Conservation (phyloP, 2,797 vertebrate genomes). For the Diplodus puntazzo region DNA sequence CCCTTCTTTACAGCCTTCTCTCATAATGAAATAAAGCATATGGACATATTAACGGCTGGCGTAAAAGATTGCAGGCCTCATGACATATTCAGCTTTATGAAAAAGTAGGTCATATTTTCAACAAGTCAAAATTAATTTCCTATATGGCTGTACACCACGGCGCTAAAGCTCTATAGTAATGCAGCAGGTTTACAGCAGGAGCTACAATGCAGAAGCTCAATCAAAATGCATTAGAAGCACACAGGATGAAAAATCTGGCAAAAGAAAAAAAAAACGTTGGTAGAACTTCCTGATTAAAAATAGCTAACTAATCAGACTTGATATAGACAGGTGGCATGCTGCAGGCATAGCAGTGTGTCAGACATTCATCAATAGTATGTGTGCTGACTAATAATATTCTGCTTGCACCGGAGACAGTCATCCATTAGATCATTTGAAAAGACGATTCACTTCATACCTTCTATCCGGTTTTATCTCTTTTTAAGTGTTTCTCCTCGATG, state of each 20-base stretch:
- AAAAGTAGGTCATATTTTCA: constrained; percentile 66
- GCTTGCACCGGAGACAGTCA: constrained; percentile 13
- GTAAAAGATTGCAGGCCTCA: constrained; percentile 50
- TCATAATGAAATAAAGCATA: constrained; percentile 60
- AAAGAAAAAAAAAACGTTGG: constrained; percentile 4
- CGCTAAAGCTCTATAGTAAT: neutral
- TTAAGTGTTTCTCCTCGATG: constrained; percentile 26
- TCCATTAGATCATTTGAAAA: constrained; percentile 19
- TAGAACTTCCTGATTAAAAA: constrained; percentile 44
- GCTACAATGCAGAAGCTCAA: constrained; percentile 19
- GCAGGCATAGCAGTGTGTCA: constrained; percentile 28
- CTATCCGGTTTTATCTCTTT: constrained; percentile 20
- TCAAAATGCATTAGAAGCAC: constrained; percentile 18
- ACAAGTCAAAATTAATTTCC: constrained; percentile 38
- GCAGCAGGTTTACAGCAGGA: constrained; percentile 33
- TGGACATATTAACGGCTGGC: constrained; percentile 52
- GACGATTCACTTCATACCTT: constrained; percentile 6
- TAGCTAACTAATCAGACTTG: constrained; percentile 33
- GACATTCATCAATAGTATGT: constrained; percentile 45
- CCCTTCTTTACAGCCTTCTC: constrained; percentile 45
- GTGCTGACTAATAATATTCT: constrained; percentile 28
- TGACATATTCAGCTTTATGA: constrained; percentile 47
- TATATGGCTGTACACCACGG: constrained; percentile 16
- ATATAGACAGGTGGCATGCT: constrained; percentile 40
- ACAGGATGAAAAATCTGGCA: constrained; percentile 18